Conservation (phyloP, 1,140 invertebrate species). For the Brachystomella parvula region DNA sequence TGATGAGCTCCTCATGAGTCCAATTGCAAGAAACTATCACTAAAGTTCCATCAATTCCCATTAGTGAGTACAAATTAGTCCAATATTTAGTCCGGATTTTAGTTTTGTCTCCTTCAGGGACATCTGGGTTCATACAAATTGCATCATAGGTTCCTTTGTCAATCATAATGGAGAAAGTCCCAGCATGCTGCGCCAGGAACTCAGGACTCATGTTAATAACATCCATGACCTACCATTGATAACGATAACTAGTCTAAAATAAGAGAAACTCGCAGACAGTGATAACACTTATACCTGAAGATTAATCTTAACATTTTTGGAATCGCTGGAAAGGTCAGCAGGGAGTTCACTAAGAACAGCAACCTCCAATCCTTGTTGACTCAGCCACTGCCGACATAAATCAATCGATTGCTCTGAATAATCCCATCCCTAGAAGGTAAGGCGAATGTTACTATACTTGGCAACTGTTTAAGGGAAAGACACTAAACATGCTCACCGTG, state of each 20-base stretch:
- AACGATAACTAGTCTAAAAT: not conserved
- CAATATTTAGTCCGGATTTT: not conserved
- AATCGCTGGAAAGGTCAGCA: not conserved
- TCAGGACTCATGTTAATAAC: not conserved
- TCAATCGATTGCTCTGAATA: not conserved
- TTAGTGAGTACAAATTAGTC: not conserved
- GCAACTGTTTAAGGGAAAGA: no score
- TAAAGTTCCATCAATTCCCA: not conserved
- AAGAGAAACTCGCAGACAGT: not conserved
- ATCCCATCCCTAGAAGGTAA: no score
- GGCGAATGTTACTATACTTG: no score
- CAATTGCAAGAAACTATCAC: constrained; percentile 3
- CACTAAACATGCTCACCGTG: no score
- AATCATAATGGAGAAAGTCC: no score
- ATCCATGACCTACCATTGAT: not conserved
- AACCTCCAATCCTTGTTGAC: not conserved
- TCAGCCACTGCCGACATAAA: not conserved
- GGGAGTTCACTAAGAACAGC: not conserved
- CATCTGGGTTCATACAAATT: not conserved
- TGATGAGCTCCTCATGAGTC: not conserved
- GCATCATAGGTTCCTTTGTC: constrained; percentile 4
- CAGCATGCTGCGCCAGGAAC: not conserved
- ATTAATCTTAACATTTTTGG: not conserved
- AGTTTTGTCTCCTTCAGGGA: not conserved
- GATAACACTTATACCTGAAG: not conserved